Conservation (phyloP, 2,888 invertebrate genomes). For the Lagria hirta region DNA sequence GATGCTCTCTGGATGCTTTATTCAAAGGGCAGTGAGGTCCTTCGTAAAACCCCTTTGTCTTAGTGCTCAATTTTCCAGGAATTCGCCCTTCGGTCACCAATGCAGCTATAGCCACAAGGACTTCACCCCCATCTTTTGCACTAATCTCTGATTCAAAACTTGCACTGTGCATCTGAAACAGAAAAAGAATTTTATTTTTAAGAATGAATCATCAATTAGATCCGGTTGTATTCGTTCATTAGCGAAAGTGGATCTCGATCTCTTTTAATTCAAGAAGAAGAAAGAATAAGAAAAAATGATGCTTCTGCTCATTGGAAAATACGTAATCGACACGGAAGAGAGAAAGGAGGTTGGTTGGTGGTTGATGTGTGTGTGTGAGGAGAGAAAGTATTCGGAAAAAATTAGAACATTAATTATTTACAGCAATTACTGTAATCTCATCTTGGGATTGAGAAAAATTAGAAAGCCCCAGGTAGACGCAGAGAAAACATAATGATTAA, state of each 20-base stretch:
- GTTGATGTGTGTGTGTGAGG: no score
- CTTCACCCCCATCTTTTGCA: slow-evolving; percentile 45
- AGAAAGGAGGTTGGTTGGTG: slow-evolving; percentile 24
- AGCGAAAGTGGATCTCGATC: slow-evolving; percentile 7
- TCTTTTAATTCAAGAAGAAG: not conserved
- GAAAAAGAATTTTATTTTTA: slow-evolving; percentile 14
- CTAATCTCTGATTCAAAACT: slow-evolving; percentile 42
- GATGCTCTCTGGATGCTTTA: slow-evolving; percentile 54
- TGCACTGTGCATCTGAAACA: slow-evolving; percentile 53
- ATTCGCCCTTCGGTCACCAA: slow-evolving; percentile 54
- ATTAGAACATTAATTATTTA: slow-evolving; percentile 15
- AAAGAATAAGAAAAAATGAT: slow-evolving; percentile 1
- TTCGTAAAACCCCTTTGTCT: slow-evolving; percentile 63
- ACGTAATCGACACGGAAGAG: slow-evolving; percentile 20
- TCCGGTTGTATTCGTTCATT: not conserved
- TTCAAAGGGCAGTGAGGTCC: slow-evolving; percentile 66
- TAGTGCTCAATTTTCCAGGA: slow-evolving; percentile 49
- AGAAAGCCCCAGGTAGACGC: no score
- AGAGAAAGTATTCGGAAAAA: slow-evolving; percentile 27
- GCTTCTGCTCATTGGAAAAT: slow-evolving; percentile 6
- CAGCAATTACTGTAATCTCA: slow-evolving; percentile 13
- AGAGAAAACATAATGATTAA: no score
- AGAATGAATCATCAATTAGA: not conserved
- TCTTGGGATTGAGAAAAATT: slow-evolving; percentile 8
- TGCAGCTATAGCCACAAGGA: slow-evolving; percentile 51